Conservation (phyloP, 2,888 invertebrate species). For the Diadromus collaris region DNA sequence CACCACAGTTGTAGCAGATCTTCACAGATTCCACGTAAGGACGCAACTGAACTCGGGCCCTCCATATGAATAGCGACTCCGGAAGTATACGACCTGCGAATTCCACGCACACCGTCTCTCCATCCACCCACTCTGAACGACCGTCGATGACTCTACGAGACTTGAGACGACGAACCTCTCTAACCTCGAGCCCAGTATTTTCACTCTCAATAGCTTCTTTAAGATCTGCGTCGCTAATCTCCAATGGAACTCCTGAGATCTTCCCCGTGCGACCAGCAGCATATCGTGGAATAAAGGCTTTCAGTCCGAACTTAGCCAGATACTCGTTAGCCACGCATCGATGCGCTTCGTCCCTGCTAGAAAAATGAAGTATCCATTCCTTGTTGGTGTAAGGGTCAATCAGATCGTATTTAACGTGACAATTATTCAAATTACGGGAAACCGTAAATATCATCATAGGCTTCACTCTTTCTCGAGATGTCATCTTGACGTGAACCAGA, state of each 20-base stretch:
- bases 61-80: conserved; percentile 11
- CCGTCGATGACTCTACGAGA: background rate
- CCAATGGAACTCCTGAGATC: conserved; percentile 2
- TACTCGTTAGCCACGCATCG: background rate
- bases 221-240: background rate
- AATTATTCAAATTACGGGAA: too few relatives aligned
- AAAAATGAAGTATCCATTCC: conserved; percentile 9
- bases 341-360: conserved; percentile 8
- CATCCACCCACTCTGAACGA: background rate
- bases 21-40: conserved; percentile 4
- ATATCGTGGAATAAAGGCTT: background rate
- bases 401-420: too few relatives aligned
- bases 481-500: too few relatives aligned
- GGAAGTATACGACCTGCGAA: background rate
- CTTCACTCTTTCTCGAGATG: too few relatives aligned
- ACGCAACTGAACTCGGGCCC: background rate
- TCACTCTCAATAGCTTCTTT: background rate
- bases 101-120: conserved; percentile 10
- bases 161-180: background rate
- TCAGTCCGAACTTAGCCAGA: background rate
- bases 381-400: too few relatives aligned
- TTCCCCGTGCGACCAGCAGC: conserved; percentile 1
- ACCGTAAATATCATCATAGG: too few relatives aligned
- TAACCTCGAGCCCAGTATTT: background rate
- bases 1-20: conserved; percentile 41